These are phyloP conservation scores for Heliocidaris tuberculata DNA, from an alignment of 35 echinoderm and acorn worm species.

Conservation along the genomic window DNA sequence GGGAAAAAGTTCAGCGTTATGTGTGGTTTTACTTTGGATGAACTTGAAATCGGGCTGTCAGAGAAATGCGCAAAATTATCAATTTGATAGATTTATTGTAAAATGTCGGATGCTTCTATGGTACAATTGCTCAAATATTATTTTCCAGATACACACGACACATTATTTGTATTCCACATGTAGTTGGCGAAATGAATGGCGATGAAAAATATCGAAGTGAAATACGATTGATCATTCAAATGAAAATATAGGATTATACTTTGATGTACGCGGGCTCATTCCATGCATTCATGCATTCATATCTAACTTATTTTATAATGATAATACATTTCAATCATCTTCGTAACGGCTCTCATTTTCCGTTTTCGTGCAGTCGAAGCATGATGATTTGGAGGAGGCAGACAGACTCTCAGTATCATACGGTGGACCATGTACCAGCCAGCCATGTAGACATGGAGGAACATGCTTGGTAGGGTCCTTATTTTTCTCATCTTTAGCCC, in stretches of 20 bases:
- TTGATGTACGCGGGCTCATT: background rate
- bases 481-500: background rate
- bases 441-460: constrained; percentile 5
- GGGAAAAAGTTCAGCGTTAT: background rate
- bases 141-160: too few species aligned
- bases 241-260: too few species aligned
- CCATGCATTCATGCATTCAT: background rate
- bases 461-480: background rate
- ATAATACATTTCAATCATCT: background rate
- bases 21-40: too few species aligned
- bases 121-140: too few species aligned
- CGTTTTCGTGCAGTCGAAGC: background rate
- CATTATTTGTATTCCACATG: too few species aligned
- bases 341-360: background rate
- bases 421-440: constrained; percentile 15
- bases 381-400: constrained; percentile 2
- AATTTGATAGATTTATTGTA: too few species aligned
- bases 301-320: background rate
- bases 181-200: background rate
- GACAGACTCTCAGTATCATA: background rate
- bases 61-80: too few species aligned
- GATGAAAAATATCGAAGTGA: background rate
- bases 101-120: too few species aligned
- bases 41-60: too few species aligned
- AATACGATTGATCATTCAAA: background rate